These are phyloP conservation scores for Galaxias olidus DNA, from an alignment of 2,797 vertebrate genomes.

Conservation along the genomic window DNA sequence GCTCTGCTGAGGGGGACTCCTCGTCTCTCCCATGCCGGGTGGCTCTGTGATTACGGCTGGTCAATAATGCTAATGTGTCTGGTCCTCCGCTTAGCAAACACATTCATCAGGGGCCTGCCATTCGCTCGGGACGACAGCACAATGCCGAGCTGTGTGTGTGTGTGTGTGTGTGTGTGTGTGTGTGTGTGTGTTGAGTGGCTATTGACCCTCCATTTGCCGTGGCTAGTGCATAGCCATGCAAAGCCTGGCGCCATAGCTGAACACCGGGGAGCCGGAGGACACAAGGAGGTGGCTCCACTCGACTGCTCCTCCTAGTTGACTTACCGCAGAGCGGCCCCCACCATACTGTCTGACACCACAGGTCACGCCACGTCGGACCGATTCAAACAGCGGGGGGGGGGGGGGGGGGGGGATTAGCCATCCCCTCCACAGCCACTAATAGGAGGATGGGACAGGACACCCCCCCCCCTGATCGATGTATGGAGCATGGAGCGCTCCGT, in stretches of 20 bases:
- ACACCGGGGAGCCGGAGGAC: no score
- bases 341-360: no score
- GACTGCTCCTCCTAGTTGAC: neutral
- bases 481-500: neutral
- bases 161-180: slow-evolving; percentile 13
- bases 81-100: slow-evolving; percentile 36
- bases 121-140: slow-evolving; percentile 45
- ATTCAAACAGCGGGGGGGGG: no score
- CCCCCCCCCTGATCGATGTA: neutral
- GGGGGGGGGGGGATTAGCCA: neutral
- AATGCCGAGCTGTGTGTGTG: slow-evolving; percentile 28
- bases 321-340: neutral
- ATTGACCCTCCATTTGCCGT: neutral
- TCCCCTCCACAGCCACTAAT: neutral
- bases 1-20: neutral
- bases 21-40: neutral
- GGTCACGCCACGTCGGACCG: neutral
- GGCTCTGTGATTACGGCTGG: slow-evolving; percentile 45
- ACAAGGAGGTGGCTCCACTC: neutral
- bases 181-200: neutral
- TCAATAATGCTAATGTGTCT: slow-evolving; percentile 62
- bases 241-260: neutral
- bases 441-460: neutral
- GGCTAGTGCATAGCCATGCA: neutral
- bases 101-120: slow-evolving; percentile 49